phyloP scores from a whole-genome alignment of 2,113 vertebrate species.

The Sturnus vulgaris region DNA sequence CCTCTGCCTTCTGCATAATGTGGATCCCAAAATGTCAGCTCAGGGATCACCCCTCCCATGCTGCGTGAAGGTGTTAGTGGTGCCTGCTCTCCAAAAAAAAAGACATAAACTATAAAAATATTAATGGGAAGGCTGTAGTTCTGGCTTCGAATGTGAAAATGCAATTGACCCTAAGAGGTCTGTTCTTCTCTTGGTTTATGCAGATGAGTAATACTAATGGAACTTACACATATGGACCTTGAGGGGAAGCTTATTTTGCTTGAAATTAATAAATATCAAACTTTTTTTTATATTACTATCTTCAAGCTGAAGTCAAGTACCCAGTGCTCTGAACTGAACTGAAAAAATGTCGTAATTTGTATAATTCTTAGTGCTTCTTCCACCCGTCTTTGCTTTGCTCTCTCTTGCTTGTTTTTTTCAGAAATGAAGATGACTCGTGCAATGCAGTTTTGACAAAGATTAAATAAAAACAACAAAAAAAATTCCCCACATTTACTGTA shows the following conservation, averaged over 20 bases:
- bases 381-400: background rate
- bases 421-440: background rate
- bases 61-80: background rate
- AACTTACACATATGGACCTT: background rate
- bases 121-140: background rate
- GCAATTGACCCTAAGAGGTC: background rate
- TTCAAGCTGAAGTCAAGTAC: background rate
- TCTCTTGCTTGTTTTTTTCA: background rate
- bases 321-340: background rate
- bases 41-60: background rate
- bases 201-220: background rate
- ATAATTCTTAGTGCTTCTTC: background rate
- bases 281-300: background rate
- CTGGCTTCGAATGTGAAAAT: background rate
- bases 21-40: background rate
- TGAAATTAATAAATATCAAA: background rate
- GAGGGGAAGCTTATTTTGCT: background rate
- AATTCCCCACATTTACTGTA: background rate
- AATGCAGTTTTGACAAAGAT: constrained; percentile 37
- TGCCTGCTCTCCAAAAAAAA: background rate
- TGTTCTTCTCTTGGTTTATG: background rate
- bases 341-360: background rate
- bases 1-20: background rate
- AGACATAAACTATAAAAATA: background rate
- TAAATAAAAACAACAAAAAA: constrained; percentile 34